Evolutionary conservation across 2,888 invertebrate species (phyloP), one percentile per base, ranked within the genome.

Genomic region (Caenorhabditis drosophilae): DNA sequence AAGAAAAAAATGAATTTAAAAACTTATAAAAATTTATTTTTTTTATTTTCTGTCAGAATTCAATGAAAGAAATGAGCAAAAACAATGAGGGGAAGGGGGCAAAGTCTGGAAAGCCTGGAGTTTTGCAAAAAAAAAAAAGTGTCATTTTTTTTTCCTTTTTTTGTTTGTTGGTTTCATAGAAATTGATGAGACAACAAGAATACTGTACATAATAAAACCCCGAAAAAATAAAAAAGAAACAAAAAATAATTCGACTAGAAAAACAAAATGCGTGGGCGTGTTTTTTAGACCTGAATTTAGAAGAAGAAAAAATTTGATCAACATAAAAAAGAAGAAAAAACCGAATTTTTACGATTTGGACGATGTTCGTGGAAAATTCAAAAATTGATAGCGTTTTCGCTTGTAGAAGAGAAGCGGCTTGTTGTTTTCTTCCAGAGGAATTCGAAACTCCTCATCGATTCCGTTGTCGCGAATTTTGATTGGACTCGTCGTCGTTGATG

Each of bases 321-420:
- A 6, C 6, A 31, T 31, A 31, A 31, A 31, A 31, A 12, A 31
- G 31, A 31, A 31, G 12, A 31, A 31, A 12, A 31, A 9, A 31
- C 31, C 31, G 6, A 12, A 31, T 50, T 44, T 49, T 50, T 54
- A 63, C 49, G 63, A 63, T 63, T 63, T 63, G 45, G 63, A 63
- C 48, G 77, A 67, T 18, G 79, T 72, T 51, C 78, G 64, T 34
- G 80, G 80, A 53, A 80, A 80, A 67, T 79, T 80, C 53, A 80
- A 63, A 58, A 80, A 79, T 56, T 78, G 78, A 58, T 80, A 80
- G 16, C 78, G 73, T 64, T 79, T 78, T 31, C 80, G 70, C 67
- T 73, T 71, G 55, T 73, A 76, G 52, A 76, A 76, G 9, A 76
- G 58, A 34, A 76, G 42, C 6, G 75, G 75, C 50, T 76, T 76